These are phyloP conservation scores for Pterostichus niger DNA, from an alignment of 2,888 invertebrate species.

Conservation along the genomic window DNA sequence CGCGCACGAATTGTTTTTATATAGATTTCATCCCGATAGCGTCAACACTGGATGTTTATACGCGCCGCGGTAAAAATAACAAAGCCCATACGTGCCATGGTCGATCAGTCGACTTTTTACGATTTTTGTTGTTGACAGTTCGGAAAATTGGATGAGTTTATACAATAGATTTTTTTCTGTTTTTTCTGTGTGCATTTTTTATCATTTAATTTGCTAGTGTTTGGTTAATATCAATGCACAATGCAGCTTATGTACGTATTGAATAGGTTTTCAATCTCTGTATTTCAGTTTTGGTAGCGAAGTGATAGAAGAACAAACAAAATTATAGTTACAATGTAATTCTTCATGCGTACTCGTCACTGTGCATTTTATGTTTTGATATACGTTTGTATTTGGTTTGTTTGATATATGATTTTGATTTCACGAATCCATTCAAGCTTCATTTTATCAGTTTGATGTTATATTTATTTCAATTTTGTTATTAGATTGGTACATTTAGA, in stretches of 20 bases:
- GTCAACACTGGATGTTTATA: conserved; percentile 64
- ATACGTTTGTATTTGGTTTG: neutral
- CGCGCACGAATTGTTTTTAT: conserved; percentile 66
- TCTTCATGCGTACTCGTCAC: neutral
- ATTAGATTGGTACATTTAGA: too few species aligned
- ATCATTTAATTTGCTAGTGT: conserved; percentile 54
- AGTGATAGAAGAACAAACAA: conserved; percentile 21
- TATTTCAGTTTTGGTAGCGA: conserved; percentile 19
- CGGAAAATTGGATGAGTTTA: conserved; percentile 65
- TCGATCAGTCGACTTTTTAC: conserved; percentile 52
- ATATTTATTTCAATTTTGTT: too few species aligned
- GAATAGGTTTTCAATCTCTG: conserved; percentile 17
- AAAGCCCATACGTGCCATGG: conserved; percentile 57
- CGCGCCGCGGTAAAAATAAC: conserved; percentile 61
- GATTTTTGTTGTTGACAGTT: conserved; percentile 66
- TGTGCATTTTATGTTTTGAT: conserved; percentile 1
- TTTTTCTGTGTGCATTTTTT: conserved; percentile 45
- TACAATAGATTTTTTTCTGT: conserved; percentile 62
- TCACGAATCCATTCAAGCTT: neutral
- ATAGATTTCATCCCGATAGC: conserved; percentile 65
- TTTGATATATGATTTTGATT: neutral
- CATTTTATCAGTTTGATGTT: too few species aligned
- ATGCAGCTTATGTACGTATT: conserved; percentile 27
- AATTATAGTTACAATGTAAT: too few species aligned
- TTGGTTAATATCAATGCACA: conserved; percentile 43